Conservation (phyloP, 1,140 invertebrate genomes). For the Ooceraea biroi region DNA sequence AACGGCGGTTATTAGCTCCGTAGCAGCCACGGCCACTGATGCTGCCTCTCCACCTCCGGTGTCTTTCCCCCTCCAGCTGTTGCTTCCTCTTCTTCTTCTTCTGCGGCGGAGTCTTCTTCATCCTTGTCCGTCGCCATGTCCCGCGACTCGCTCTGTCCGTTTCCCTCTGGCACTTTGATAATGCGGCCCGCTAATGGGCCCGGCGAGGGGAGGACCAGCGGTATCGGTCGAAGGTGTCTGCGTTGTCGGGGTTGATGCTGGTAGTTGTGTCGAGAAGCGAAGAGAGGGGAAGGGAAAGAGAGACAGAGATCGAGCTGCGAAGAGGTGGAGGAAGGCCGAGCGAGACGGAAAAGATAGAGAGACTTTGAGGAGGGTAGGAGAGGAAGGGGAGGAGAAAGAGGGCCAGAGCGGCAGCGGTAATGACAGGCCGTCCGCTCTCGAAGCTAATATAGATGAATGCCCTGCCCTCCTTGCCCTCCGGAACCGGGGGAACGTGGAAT, state of each 20-base stretch:
- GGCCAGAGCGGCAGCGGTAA: slow-evolving; percentile 85
- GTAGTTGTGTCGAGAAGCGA: slow-evolving; percentile 59
- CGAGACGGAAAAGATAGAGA: slow-evolving; percentile 33
- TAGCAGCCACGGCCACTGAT: slow-evolving; percentile 66
- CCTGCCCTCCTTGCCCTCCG: slow-evolving; percentile 85
- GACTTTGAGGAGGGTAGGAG: slow-evolving; percentile 63
- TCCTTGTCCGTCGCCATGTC: slow-evolving; percentile 15
- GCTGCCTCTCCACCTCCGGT: slow-evolving; percentile 63
- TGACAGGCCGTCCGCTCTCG: slow-evolving; percentile 86
- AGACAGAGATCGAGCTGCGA: slow-evolving; percentile 28
- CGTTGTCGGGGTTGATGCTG: slow-evolving; percentile 62
- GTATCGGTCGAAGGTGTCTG: slow-evolving; percentile 68
- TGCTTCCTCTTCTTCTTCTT: slow-evolving; percentile 29
- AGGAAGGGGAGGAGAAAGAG: slow-evolving; percentile 73
- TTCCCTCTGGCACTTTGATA: slow-evolving; percentile 73
- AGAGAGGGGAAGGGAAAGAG: background rate
- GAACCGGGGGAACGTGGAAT: slow-evolving; percentile 73
- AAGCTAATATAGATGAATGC: slow-evolving; percentile 87
- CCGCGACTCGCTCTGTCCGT: slow-evolving; percentile 47
- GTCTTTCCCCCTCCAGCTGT: slow-evolving; percentile 59
- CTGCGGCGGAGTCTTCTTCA: slow-evolving; percentile 17
- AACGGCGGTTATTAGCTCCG: slow-evolving; percentile 83
- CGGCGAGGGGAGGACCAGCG: slow-evolving; percentile 59
- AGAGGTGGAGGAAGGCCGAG: background rate
- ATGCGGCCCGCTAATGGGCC: slow-evolving; percentile 81